Percentiles rank a stretch among this genome's conserved stretches.
These are phyloP conservation scores for Sardinella longiceps DNA, from an alignment of 2,797 vertebrate species.

Conservation along the genomic window DNA sequence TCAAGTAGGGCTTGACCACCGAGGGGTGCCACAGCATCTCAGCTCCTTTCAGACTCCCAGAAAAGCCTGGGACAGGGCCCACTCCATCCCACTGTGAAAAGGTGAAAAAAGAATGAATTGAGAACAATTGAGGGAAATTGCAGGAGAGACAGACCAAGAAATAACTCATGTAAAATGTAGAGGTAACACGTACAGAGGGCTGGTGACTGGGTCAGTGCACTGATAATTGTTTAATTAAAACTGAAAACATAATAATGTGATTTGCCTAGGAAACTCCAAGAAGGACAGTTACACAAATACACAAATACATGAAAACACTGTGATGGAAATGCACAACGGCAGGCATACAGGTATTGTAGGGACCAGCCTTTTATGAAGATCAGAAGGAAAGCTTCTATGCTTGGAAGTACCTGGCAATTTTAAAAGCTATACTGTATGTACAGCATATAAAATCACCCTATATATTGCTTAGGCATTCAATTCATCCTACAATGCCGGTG, in stretches of 20 bases:
- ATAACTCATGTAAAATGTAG: too few species aligned
- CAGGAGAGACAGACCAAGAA: background rate
- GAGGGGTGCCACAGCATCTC: slow-evolving; percentile 98
- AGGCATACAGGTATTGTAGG: background rate
- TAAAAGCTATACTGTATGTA: too few species aligned
- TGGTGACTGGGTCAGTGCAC: background rate
- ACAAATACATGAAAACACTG: background rate
- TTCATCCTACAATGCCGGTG: too few species aligned
- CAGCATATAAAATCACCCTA: too few species aligned
- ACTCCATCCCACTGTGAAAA: slow-evolving; percentile 92
- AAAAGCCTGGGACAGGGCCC: slow-evolving; percentile 95
- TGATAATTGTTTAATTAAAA: background rate
- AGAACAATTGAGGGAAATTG: too few species aligned
- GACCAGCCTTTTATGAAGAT: background rate
- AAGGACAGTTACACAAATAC: background rate
- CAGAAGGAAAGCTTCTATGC: too few species aligned
- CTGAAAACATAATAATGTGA: background rate
- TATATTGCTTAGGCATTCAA: too few species aligned
- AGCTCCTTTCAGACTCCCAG: slow-evolving; percentile 94
- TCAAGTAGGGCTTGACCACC: slow-evolving; percentile 96
- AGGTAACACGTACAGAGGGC: background rate
- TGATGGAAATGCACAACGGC: background rate
- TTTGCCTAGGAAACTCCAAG: background rate
- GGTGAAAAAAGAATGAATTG: background rate
- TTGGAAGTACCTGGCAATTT: too few species aligned